phyloP scores from a whole-genome alignment of 2,888 invertebrate genomes.

The Halictus quadricinctus region DNA sequence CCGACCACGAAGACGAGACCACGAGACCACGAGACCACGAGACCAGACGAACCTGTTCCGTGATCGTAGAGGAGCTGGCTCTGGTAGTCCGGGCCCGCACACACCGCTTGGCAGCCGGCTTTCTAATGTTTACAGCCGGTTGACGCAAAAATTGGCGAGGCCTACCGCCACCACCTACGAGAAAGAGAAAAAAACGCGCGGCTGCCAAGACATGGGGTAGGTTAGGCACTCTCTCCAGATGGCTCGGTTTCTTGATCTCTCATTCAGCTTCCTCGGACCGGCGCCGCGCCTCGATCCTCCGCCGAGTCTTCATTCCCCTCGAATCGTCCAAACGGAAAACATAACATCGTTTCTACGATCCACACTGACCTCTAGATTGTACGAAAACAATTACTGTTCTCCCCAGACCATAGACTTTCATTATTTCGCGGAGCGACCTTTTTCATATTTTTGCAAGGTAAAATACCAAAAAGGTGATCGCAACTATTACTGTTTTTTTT shows the following conservation, averaged over 20 bases:
- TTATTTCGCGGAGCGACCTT: too few relatives aligned
- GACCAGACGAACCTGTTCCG: conserved; percentile 16
- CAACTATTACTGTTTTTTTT: neutral
- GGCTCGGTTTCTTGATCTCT: conserved; percentile 25
- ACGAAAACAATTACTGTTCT: too few relatives aligned
- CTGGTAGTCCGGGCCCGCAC: conserved; percentile 16
- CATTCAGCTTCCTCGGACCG: neutral
- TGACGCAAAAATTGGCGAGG: conserved; percentile 80
- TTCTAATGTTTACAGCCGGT: conserved; percentile 80
- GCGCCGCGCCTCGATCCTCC: neutral
- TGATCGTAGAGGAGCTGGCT: conserved; percentile 21
- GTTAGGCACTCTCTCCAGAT: conserved; percentile 72
- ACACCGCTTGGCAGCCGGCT: conserved; percentile 77
- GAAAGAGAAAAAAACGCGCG: conserved; percentile 72
- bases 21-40: conserved; percentile 3
- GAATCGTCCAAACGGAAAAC: neutral
- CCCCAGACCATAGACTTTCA: too few relatives aligned
- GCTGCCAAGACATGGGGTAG: conserved; percentile 80
- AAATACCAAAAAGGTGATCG: neutral
- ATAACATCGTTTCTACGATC: neutral
- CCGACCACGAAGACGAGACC: conserved; percentile 11
- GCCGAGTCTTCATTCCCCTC: neutral
- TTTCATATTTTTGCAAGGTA: neutral
- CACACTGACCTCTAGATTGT: too few relatives aligned
- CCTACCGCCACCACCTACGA: conserved; percentile 74